Conservation (phyloP, 2,113 vertebrate genomes). For the Macrotis lagotis region DNA sequence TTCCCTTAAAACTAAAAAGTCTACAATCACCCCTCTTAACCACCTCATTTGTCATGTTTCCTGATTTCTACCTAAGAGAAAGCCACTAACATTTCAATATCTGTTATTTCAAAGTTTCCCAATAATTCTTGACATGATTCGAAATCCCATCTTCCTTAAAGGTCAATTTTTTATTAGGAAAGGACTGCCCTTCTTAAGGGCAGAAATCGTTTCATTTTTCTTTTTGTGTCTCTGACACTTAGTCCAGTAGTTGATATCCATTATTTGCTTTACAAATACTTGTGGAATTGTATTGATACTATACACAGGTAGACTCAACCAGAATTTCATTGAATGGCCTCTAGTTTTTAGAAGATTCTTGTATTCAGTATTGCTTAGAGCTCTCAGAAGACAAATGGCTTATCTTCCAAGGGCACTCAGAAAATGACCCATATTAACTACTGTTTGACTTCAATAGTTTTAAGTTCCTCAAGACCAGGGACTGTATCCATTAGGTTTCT, state of each 20-base stretch:
- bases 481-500: background rate
- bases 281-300: background rate
- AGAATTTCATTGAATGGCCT: background rate
- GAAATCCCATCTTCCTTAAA: background rate
- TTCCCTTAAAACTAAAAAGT: background rate
- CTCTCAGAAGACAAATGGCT: background rate
- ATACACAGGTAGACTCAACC: background rate
- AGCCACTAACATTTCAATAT: background rate
- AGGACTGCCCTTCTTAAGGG: background rate
- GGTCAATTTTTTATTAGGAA: background rate
- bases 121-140: too few relatives aligned
- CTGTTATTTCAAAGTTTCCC: background rate
- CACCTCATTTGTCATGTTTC: background rate
- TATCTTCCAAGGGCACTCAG: background rate
- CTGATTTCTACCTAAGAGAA: background rate
- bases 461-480: background rate
- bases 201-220: too few relatives aligned
- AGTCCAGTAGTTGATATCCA: background rate
- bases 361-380: background rate
- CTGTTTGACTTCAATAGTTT: background rate
- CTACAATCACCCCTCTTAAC: background rate
- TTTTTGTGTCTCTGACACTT: too few relatives aligned
- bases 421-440: background rate
- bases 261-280: background rate
- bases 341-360: background rate